phyloP scores from a whole-genome alignment of 2,113 vertebrate species.

The Vimba vimba region DNA sequence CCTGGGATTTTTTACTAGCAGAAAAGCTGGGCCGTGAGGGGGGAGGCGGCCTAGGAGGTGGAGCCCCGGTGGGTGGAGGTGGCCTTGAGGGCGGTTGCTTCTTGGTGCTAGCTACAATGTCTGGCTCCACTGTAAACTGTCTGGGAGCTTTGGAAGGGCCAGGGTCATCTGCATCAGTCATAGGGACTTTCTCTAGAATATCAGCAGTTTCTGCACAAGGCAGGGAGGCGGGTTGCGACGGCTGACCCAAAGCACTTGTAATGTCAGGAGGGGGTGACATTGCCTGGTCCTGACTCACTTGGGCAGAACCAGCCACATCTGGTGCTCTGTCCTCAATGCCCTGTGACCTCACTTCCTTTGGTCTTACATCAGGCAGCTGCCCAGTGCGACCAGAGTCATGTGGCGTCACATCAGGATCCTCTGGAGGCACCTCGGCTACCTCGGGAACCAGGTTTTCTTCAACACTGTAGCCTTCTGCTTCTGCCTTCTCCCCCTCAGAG shows the following conservation, averaged over 20 bases:
- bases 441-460: not conserved
- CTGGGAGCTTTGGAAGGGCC: conserved; percentile 88
- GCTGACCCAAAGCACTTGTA: conserved; percentile 70
- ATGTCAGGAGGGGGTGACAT: conserved; percentile 71
- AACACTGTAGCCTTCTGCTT: not conserved
- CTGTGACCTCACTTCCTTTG: conserved; percentile 67
- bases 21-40: conserved; percentile 86
- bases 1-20: conserved; percentile 88
- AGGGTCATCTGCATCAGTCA: conserved; percentile 73
- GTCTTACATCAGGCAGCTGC: conserved; percentile 65
- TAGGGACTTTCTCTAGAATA: conserved; percentile 74
- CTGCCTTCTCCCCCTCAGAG: not conserved
- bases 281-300: conserved; percentile 51
- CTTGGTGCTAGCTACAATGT: conserved; percentile 98
- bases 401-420: not conserved
- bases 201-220: conserved; percentile 67
- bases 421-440: not conserved
- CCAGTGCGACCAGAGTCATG: not conserved
- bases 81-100: conserved; percentile 89
- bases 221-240: not conserved
- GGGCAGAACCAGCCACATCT: conserved; percentile 43
- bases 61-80: conserved; percentile 83
- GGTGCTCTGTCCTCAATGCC: conserved; percentile 62
- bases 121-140: conserved; percentile 89
- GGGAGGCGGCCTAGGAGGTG: conserved; percentile 91